These are phyloP conservation scores for Drosophila seguyi DNA, from an alignment of 1,140 invertebrate genomes.

Conservation along the genomic window DNA sequence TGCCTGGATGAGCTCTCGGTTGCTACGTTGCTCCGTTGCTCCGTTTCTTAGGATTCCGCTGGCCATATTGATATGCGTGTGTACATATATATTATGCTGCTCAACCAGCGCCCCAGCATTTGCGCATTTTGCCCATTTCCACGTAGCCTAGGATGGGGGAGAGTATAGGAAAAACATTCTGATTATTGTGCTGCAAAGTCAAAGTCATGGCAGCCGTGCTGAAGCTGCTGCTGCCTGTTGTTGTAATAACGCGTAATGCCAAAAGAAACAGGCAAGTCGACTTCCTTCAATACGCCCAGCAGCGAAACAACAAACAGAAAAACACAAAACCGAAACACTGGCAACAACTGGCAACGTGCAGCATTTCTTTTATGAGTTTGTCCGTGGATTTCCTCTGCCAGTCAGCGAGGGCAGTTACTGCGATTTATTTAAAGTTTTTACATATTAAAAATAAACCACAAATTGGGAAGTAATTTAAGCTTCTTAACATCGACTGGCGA, in stretches of 20 bases:
- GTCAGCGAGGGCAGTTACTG: constrained; percentile 34
- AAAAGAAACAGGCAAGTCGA: constrained; percentile 39
- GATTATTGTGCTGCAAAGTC: constrained; percentile 70
- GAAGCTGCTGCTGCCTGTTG: constrained; percentile 25
- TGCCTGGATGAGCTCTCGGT: background rate
- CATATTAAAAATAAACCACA: too few relatives aligned
- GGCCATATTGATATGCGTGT: constrained; percentile 26
- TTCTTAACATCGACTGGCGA: background rate
- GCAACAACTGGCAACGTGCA: constrained; percentile 71
- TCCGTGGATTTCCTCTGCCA: constrained; percentile 14
- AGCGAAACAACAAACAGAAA: constrained; percentile 56
- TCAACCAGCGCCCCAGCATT: constrained; percentile 57
- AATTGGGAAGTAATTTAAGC: background rate
- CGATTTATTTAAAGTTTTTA: constrained; percentile 1
- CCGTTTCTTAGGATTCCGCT: constrained; percentile 20
- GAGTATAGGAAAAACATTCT: constrained; percentile 52
- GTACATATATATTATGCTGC: constrained; percentile 45
- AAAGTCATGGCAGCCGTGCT: constrained; percentile 46
- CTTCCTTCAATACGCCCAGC: constrained; percentile 68
- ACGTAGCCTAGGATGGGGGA: constrained; percentile 19
- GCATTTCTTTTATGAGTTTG: constrained; percentile 66
- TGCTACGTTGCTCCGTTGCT: background rate
- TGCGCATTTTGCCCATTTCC: constrained; percentile 78
- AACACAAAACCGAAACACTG: constrained; percentile 23
- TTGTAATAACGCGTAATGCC: constrained; percentile 76